These are phyloP conservation scores for Tangara arthus DNA, from an alignment of 2,797 vertebrate genomes.

Conservation along the genomic window DNA sequence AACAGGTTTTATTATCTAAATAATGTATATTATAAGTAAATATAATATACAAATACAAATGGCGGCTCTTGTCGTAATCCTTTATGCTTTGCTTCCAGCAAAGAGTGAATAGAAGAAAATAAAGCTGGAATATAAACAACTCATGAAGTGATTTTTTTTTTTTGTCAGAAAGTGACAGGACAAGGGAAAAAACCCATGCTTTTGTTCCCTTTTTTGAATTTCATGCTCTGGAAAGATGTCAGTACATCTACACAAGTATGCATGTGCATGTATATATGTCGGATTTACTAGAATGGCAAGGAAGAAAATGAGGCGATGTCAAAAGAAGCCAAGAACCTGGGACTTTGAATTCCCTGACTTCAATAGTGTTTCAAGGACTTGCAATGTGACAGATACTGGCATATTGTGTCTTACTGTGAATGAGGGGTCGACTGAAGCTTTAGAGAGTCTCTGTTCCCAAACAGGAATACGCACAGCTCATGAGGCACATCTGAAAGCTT, in stretches of 20 bases:
- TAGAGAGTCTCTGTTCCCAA: background rate
- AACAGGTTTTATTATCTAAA: background rate
- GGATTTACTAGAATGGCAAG: background rate
- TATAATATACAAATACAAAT: background rate
- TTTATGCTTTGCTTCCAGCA: background rate
- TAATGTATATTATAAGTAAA: background rate
- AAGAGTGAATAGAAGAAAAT: background rate
- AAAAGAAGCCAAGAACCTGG: conserved; percentile 14
- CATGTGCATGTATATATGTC: background rate
- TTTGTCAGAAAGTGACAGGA: background rate
- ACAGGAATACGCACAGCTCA: background rate
- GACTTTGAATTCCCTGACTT: conserved; percentile 21
- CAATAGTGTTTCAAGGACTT: background rate
- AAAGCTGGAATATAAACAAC: background rate
- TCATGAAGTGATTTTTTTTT: background rate
- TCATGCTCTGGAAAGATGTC: background rate
- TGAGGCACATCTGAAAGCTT: background rate
- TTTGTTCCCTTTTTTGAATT: background rate
- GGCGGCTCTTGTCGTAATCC: background rate
- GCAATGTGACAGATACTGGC: conserved; percentile 5
- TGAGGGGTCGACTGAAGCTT: background rate
- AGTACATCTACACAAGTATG: background rate
- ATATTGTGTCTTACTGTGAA: conserved; percentile 33
- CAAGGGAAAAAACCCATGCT: background rate
- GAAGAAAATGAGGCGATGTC: background rate